phyloP scores from a whole-genome alignment of 1,140 invertebrate genomes.

The Octopus bimaculoides region DNA sequence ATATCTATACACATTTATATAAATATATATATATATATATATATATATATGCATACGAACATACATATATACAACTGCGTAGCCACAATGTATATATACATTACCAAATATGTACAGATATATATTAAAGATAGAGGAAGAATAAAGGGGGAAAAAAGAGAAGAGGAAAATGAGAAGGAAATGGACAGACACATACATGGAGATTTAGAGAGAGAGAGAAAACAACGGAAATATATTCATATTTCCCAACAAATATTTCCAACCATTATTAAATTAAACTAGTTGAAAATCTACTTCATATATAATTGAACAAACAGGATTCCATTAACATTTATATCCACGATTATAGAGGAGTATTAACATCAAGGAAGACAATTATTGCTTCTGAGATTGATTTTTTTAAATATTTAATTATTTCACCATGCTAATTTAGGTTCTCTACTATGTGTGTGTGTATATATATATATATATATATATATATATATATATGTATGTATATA shows the following conservation, averaged over 20 bases:
- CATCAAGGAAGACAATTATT: neutral
- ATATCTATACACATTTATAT: neutral
- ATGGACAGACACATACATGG: too few species aligned
- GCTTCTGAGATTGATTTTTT: neutral
- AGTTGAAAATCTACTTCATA: neutral
- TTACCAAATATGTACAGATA: too few species aligned
- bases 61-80: neutral
- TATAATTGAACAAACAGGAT: neutral
- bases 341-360: neutral
- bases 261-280: too few species aligned
- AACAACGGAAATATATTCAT: too few species aligned
- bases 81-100: too few species aligned
- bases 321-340: neutral
- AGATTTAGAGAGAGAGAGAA: too few species aligned
- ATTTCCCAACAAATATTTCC: too few species aligned
- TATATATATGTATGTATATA: neutral
- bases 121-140: too few species aligned
- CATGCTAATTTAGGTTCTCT: neutral
- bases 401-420: neutral
- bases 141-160: too few species aligned
- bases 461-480: neutral
- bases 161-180: too few species aligned
- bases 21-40: neutral
- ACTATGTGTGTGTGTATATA: neutral
- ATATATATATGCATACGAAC: neutral